Conservation (phyloP, 1,140 invertebrate species). For the Drosophila lowei region DNA sequence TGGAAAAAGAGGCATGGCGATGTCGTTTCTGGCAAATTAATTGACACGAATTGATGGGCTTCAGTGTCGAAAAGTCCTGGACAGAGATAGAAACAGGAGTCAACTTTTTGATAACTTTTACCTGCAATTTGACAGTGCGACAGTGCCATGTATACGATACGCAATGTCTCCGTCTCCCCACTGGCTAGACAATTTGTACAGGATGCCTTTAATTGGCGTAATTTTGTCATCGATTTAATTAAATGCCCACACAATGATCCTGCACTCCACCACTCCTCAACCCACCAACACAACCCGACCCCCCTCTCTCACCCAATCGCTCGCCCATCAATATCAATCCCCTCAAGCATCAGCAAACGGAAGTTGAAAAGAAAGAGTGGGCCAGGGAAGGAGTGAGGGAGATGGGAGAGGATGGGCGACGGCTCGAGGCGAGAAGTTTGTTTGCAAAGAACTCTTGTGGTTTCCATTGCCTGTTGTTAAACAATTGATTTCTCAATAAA, state of each 20-base stretch:
- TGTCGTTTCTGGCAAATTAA: slow-evolving; percentile 71
- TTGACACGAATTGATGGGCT: slow-evolving; percentile 79
- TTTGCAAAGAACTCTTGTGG: slow-evolving; percentile 81
- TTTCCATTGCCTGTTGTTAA: slow-evolving; percentile 81
- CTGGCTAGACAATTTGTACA: slow-evolving; percentile 69
- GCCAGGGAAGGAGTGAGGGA: not conserved
- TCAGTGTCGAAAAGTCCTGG: slow-evolving; percentile 67
- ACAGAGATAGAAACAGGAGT: slow-evolving; percentile 29
- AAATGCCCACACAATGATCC: slow-evolving; percentile 71
- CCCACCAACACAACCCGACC: too few species aligned
- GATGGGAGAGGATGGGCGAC: slow-evolving; percentile 33
- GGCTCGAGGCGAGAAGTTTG: slow-evolving; percentile 79
- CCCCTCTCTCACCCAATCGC: not conserved
- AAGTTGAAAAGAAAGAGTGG: slow-evolving; percentile 48
- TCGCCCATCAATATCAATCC: slow-evolving; percentile 14
- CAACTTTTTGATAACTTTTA: slow-evolving; percentile 72
- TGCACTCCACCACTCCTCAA: not conserved
- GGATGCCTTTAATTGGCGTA: slow-evolving; percentile 77
- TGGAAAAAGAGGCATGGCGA: slow-evolving; percentile 37
- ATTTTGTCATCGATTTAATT: slow-evolving; percentile 82
- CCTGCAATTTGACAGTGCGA: slow-evolving; percentile 68
- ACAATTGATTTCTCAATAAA: slow-evolving; percentile 82
- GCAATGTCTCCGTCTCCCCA: slow-evolving; percentile 27
- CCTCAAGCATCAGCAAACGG: slow-evolving; percentile 64
- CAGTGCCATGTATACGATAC: slow-evolving; percentile 48